Evolutionary conservation across 2,113 vertebrate genomes (phyloP), one percentile per base, ranked within the genome.

Genomic region (Dromas ardeola): DNA sequence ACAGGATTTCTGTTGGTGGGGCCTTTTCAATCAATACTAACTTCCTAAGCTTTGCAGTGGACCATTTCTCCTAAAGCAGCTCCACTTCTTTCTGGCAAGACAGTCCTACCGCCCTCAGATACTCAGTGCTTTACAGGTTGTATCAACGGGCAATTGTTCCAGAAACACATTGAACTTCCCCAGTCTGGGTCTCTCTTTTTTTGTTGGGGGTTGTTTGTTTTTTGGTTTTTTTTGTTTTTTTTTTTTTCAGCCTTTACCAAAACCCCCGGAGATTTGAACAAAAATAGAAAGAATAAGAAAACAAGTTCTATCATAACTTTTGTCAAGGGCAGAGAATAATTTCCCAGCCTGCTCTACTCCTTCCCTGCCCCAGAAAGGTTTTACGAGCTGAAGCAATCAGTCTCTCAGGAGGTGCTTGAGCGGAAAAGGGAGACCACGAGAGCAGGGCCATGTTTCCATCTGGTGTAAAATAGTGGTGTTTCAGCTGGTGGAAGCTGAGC

Each of bases 231-330:
- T 61, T 17, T 36, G n/a, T n/a, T 9, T 0, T 32, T 23, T 13
- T 26, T 59, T 66, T 56, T 29, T 69, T 69, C 61, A 71, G 22
- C 29, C 29, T 74, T 91, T 74, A 86, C 81, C 67, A 92, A 85
- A 80, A 12, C 27, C 71, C n/a, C 32, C 42, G 8, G 80, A 95
- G 80, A 67, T 50, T 23, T 6, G 11, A 74, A 52, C 26, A 43
- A 89, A 86, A 93, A 62, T n/a, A 94, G 69, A 74, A 70, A 21
- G 86, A 62, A 40, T 67, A 93, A 67, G 77, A 91, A 88, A 94
- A 90, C 66, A 86, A 88, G 76, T 67, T 79, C 80, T 71, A 67
- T 59, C 56, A 32, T 67, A n/a, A 79, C 53, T 94, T 92, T 65
- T 92, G 80, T 81, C 77, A 85, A 65, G 61, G 88, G 77, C 84